Percentiles rank a stretch among this genome's conserved stretches.
These are phyloP conservation scores for Ciconia maguari DNA, from an alignment of 2,113 vertebrate genomes.

Conservation along the genomic window DNA sequence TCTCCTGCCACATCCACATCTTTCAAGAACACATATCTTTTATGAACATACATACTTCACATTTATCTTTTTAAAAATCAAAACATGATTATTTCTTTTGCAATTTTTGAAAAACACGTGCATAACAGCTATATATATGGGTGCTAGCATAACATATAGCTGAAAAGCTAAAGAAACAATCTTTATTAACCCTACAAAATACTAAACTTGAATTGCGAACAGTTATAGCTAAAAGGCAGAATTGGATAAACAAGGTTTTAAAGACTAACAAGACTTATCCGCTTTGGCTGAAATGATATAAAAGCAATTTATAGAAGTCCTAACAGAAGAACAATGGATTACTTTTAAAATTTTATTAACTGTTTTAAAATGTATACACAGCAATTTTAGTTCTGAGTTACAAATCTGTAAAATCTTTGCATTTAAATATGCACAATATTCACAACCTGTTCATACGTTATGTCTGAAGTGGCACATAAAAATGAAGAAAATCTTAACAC, in stretches of 20 bases:
- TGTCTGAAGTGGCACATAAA: neutral
- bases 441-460: neutral
- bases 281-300: neutral
- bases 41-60: neutral
- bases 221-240: neutral
- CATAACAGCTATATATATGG: neutral
- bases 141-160: neutral
- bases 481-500: neutral
- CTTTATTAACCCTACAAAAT: neutral
- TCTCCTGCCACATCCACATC: conserved; percentile 70
- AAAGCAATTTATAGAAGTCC: neutral
- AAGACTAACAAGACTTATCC: neutral
- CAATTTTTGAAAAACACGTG: neutral
- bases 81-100: neutral
- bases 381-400: neutral
- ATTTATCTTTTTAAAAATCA: neutral
- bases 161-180: neutral
- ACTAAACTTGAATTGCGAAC: neutral
- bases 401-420: neutral
- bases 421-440: neutral
- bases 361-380: neutral
- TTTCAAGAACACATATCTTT: conserved; percentile 42
- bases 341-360: neutral
- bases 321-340: neutral
- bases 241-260: neutral